A percentile compares a stretch with the other conserved stretches of the same genome.
Conservation (phyloP, 2,113 vertebrate species). For the Syrrhaptes paradoxus region DNA sequence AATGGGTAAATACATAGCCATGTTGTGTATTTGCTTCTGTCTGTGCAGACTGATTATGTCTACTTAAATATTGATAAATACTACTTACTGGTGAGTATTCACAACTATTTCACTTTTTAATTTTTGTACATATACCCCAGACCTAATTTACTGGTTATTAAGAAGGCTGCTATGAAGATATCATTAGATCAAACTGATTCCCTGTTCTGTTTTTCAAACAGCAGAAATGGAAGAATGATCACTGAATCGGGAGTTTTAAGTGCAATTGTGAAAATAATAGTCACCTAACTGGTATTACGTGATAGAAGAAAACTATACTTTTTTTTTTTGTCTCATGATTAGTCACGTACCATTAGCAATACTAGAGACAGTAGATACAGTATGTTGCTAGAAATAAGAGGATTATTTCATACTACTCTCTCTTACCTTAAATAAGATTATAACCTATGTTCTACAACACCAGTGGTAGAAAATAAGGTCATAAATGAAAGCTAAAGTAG, state of each 20-base stretch:
- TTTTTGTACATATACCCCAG: neutral
- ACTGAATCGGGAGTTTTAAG: neutral
- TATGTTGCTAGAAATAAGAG: neutral
- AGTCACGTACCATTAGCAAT: neutral
- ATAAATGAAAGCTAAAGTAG: neutral
- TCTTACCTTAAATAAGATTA: neutral
- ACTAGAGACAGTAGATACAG: neutral
- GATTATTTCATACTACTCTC: neutral
- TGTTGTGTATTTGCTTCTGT: neutral
- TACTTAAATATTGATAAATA: neutral
- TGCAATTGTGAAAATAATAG: neutral
- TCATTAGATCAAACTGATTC: neutral
- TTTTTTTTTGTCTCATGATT: neutral
- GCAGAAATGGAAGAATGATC: neutral
- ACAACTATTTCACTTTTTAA: neutral
- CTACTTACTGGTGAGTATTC: neutral
- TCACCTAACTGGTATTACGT: neutral
- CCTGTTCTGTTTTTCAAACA: neutral
- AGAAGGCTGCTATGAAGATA: neutral
- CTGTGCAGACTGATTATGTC: neutral
- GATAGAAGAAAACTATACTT: neutral
- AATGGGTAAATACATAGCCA: neutral
- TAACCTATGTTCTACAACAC: neutral
- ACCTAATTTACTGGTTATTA: neutral
- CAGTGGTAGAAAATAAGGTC: neutral